These are phyloP conservation scores for Capromys pilorides DNA, from an alignment of 2,797 vertebrate species.

Conservation along the genomic window DNA sequence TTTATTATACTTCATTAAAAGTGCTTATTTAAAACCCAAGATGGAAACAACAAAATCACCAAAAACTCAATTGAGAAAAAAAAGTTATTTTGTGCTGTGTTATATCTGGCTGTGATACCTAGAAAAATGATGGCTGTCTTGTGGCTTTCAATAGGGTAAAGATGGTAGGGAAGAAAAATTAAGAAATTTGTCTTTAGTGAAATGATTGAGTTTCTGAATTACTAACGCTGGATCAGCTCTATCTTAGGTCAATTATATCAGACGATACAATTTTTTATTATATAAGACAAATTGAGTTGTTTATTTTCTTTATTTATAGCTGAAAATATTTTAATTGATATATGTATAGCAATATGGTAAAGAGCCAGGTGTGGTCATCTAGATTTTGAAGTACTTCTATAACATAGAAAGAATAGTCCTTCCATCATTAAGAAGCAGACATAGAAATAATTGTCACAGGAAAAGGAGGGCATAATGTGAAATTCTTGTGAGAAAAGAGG, in stretches of 20 bases:
- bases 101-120: background rate
- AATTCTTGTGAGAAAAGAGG: background rate
- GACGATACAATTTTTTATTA: background rate
- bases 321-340: slow-evolving; percentile 1
- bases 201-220: background rate
- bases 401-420: background rate
- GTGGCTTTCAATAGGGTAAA: background rate
- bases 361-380: background rate
- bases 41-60: background rate
- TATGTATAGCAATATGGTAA: background rate
- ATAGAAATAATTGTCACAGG: background rate
- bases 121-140: background rate
- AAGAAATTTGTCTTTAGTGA: background rate
- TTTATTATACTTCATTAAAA: background rate
- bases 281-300: background rate
- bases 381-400: background rate
- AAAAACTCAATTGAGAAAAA: background rate
- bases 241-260: background rate
- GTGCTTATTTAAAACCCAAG: background rate
- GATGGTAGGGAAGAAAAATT: background rate
- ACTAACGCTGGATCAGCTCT: background rate
- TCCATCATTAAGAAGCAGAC: background rate
- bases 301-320: background rate
- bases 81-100: background rate
- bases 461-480: background rate